Conservation (phyloP, 2,888 invertebrate species). For the Cephus runcator region DNA sequence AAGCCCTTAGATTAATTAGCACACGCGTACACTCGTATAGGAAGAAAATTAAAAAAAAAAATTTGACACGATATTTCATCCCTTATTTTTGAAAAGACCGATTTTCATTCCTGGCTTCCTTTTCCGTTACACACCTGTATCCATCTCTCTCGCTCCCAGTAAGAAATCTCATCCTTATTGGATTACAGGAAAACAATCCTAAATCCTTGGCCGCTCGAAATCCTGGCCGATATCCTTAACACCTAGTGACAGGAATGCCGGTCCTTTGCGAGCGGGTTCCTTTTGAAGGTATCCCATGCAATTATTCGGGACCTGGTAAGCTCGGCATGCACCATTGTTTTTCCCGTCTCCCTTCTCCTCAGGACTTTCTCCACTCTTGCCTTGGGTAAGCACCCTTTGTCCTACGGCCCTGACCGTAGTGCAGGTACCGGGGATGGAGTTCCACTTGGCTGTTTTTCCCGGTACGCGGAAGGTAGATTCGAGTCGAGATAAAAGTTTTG, state of each 20-base stretch:
- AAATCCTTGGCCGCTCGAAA: slow-evolving; percentile 27
- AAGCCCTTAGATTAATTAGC: not conserved
- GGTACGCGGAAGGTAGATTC: slow-evolving; percentile 29
- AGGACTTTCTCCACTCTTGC: slow-evolving; percentile 12
- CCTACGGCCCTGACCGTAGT: not conserved
- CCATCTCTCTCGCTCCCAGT: not conserved
- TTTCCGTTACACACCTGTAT: not conserved
- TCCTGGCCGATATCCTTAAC: slow-evolving; percentile 43
- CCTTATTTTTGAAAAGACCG: too few relatives aligned
- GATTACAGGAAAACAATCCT: slow-evolving; percentile 55
- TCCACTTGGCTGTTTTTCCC: slow-evolving; percentile 38
- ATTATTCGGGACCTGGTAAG: slow-evolving; percentile 53
- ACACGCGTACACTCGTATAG: too few relatives aligned
- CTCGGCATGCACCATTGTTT: slow-evolving; percentile 22
- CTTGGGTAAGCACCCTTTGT: not conserved
- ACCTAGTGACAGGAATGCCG: slow-evolving; percentile 49
- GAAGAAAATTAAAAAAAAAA: too few relatives aligned
- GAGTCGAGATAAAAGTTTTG: slow-evolving; percentile 54
- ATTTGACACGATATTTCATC: too few relatives aligned
- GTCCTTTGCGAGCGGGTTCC: slow-evolving; percentile 37
- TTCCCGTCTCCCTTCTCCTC: not conserved
- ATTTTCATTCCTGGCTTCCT: too few relatives aligned
- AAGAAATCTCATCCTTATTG: slow-evolving; percentile 46
- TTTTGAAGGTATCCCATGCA: slow-evolving; percentile 55
- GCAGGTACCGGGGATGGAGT: slow-evolving; percentile 18